phyloP scores from a whole-genome alignment of 92 coral and sea anemone species.

The Muricea muricata region DNA sequence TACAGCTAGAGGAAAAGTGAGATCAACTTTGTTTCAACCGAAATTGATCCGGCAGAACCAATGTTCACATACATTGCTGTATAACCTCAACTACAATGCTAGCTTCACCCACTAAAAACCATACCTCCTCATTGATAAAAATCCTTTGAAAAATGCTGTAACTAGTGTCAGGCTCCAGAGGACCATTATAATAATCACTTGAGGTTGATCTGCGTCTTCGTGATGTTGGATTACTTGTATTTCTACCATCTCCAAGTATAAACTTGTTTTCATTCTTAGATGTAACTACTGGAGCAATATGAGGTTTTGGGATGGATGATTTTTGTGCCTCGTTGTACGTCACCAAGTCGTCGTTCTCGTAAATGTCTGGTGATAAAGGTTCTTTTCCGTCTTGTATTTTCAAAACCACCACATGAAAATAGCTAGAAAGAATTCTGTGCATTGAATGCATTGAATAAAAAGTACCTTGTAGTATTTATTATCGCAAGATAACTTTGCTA shows the following conservation, averaged over 20 bases:
- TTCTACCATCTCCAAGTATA: constrained; percentile 20
- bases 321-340: not conserved
- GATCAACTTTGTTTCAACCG: not conserved
- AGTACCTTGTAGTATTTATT: not conserved
- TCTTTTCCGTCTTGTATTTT: not conserved
- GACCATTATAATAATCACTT: constrained; percentile 13
- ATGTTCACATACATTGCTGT: no score
- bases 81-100: no score
- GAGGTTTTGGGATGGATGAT: not conserved
- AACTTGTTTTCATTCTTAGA: not conserved
- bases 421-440: not conserved
- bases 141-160: constrained; percentile 17
- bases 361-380: not conserved
- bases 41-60: not conserved
- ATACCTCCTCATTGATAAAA: not conserved
- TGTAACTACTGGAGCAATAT: not conserved
- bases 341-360: not conserved
- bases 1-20: no score
- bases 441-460: no score
- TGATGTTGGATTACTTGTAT: not conserved
- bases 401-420: not conserved
- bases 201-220: constrained; percentile 1
- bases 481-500: not conserved
- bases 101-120: no score
- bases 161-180: constrained; percentile 26